These are phyloP conservation scores for Nasonia longicornis DNA, from an alignment of 1,140 invertebrate species.

Conservation along the genomic window DNA sequence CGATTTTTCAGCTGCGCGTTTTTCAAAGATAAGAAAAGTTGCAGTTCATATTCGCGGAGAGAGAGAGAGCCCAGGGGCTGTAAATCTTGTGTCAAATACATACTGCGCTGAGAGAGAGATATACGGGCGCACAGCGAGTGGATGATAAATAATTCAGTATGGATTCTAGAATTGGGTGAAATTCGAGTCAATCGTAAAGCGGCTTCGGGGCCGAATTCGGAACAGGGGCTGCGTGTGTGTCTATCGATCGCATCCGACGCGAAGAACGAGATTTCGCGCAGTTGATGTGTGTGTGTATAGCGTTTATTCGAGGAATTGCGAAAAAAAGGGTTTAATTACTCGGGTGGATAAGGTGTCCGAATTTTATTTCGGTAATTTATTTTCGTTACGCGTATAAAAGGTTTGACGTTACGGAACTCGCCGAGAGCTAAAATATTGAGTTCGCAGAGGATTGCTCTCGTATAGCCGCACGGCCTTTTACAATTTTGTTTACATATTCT, in stretches of 20 bases:
- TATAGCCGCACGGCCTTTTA: too few species aligned
- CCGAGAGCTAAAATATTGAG: conserved; percentile 28
- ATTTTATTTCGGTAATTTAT: neutral
- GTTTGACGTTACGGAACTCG: neutral
- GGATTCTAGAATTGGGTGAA: conserved; percentile 8
- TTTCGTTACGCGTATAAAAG: neutral
- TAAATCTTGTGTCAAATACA: conserved; percentile 1
- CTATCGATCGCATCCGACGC: neutral
- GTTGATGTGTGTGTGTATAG: too few species aligned
- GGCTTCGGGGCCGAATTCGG: neutral
- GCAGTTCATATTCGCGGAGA: neutral
- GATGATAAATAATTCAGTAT: conserved; percentile 22
- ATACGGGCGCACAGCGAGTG: neutral
- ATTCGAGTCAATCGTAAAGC: conserved; percentile 5
- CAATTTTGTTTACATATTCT: too few species aligned
- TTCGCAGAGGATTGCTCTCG: conserved; percentile 8
- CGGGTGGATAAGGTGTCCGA: too few species aligned
- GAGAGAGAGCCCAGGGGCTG: neutral
- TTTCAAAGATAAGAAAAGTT: neutral
- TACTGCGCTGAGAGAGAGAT: neutral
- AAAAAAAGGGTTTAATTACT: too few species aligned
- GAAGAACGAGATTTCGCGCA: too few species aligned
- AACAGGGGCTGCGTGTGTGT: neutral
- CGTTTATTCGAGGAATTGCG: too few species aligned
- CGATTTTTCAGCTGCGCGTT: neutral